Evolutionary conservation across 1,140 invertebrate species (phyloP).

Genomic region (Bombus difficillimus): DNA sequence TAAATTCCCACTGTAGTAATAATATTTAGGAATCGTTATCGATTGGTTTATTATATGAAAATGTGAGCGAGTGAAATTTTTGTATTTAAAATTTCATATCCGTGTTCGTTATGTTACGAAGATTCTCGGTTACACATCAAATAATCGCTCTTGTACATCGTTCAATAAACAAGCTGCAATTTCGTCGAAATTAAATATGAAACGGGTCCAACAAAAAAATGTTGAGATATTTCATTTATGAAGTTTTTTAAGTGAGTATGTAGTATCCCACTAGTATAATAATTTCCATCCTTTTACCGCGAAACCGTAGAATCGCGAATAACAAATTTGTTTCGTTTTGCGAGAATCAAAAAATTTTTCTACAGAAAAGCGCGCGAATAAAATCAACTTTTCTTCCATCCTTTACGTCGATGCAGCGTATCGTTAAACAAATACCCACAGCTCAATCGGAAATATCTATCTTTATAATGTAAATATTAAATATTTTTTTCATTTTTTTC

Average conservation of each 20-base stretch:
- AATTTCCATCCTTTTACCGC: background rate
- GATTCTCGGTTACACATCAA: background rate
- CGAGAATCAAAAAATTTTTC: background rate
- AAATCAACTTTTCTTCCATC: background rate
- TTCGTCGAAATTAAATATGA: constrained; percentile 1
- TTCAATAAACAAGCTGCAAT: background rate
- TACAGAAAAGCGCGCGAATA: background rate
- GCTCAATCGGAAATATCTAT: background rate
- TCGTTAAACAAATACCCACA: background rate
- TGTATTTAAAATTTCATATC: background rate
- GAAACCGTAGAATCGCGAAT: background rate
- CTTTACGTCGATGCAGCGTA: background rate
- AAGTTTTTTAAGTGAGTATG: background rate
- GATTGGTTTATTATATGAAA: background rate
- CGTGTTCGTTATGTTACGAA: background rate
- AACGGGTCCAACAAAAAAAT: no score
- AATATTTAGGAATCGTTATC: background rate
- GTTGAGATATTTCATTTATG: background rate
- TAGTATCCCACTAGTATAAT: background rate
- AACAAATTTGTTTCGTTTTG: background rate
- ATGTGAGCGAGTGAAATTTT: background rate
- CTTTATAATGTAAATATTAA: background rate
- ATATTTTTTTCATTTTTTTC: background rate
- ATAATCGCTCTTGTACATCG: no score
- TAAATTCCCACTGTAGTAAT: no score